Conservation (phyloP, 2,113 vertebrate species). For the Strix uralensis region DNA sequence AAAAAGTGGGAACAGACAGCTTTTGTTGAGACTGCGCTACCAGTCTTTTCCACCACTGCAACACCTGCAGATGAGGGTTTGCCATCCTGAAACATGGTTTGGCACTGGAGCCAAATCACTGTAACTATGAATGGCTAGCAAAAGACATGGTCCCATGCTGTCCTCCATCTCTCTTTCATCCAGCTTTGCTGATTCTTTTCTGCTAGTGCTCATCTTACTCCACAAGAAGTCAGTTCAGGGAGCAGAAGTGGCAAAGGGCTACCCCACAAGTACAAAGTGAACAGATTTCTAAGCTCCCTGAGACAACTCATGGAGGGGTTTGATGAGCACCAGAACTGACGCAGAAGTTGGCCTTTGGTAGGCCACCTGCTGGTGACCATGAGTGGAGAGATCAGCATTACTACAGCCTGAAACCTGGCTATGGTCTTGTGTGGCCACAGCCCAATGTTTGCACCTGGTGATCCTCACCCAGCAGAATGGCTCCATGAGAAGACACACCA, state of each 20-base stretch:
- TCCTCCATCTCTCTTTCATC: neutral
- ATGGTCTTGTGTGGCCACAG: neutral
- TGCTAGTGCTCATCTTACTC: neutral
- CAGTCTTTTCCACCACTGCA: neutral
- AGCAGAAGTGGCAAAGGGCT: neutral
- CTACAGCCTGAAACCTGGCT: neutral
- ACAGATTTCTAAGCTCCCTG: neutral
- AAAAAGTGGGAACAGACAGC: neutral
- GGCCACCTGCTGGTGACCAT: neutral
- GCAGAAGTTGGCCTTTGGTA: neutral
- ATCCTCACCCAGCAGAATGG: neutral
- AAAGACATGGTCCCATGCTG: neutral
- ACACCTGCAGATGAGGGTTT: neutral
- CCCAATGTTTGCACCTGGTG: neutral
- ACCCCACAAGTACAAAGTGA: neutral
- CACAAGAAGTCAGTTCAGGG: neutral
- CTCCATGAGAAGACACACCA: neutral
- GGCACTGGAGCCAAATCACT: neutral
- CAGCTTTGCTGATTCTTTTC: neutral
- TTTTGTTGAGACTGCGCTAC: neutral
- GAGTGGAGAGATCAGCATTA: neutral
- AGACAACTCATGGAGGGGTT: neutral
- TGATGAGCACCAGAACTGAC: neutral
- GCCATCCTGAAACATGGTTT: neutral
- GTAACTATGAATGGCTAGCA: neutral